Conservation (phyloP, 35 echinoderm and acorn worm genomes). For the Lytechinus pictus region DNA sequence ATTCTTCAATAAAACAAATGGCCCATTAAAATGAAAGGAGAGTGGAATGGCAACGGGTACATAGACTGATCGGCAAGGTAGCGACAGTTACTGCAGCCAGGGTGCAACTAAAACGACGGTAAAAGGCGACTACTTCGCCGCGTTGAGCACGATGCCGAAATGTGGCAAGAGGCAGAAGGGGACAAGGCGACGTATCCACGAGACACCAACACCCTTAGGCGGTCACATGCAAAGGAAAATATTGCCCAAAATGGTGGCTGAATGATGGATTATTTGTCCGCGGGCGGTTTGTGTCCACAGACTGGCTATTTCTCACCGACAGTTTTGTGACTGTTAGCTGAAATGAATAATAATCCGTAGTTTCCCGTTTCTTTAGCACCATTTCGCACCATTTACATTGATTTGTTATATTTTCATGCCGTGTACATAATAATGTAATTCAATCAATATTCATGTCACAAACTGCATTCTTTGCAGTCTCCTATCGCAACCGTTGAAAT, state of each 20-base stretch:
- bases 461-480: not conserved
- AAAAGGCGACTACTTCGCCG: not conserved
- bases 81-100: not conserved
- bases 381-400: not conserved
- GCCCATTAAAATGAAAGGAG: slow-evolving; percentile 42
- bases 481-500: no score
- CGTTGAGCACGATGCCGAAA: not conserved
- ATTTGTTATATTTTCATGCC: slow-evolving; percentile 20
- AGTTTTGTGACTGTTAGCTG: not conserved
- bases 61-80: not conserved
- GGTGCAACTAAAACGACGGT: not conserved
- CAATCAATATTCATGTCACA: not conserved
- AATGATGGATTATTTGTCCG: slow-evolving; percentile 18
- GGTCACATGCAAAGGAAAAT: not conserved
- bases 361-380: not conserved
- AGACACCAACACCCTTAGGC: not conserved
- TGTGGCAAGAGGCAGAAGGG: not conserved
- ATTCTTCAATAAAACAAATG: slow-evolving; percentile 53
- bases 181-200: not conserved
- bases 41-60: not conserved
- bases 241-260: not conserved
- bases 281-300: not conserved
- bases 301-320: not conserved
- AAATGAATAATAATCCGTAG: not conserved
- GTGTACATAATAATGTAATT: not conserved